Base-by-base conservation (phyloP, 2,113 vertebrate species). In the Tragelaphus imberbis region DNA sequence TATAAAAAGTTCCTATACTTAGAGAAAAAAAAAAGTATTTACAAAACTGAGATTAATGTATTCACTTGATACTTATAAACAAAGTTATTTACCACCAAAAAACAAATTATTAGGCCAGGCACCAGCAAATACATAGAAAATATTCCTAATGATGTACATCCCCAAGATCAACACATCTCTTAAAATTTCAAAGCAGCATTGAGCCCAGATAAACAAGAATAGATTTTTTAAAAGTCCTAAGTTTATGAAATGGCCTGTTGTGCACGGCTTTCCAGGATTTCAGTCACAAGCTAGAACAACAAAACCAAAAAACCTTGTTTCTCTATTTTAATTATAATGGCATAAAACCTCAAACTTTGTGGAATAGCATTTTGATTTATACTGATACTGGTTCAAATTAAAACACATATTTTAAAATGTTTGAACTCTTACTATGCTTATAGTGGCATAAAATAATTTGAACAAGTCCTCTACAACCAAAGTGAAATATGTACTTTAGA, bases 371-470 rank as follows among this genome's bases (percentile, higher is more conserved):
- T 93, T 84, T 97, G 93, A 95, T 96, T 97, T 93, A 95, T 79
- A 79, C 21, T 84, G 84, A 95, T 90, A 97, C 27, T 79, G 36
- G 58, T 36, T 82, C 61, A 97, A 65, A 63, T 89, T 97, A 98
- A 98, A 96, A 97, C 61, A 95, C 19, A 56, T 95, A 96, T 23
- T 97, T 94, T 53, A 91, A 95, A 95, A 96, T 95, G 92, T 94
- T 11, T 96, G 88, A 97, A 92, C 95, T 98, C 84, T 96, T 92
- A 95, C 93, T 90, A 63, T 95, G 97, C 95, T 98, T 98, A 97
- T 92, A 92, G 98, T 68, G 84, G 86, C 47, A 94, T 85, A 86
- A 96, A 97, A 96, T 98, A 92, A 97, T 97, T 27, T 93, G 93
- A 98, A 98, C 55, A 86, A 36, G 96, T 79, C 91, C 97, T 97